Conservation (phyloP, 2,113 vertebrate species). For the Haliaeetus leucogaster region DNA sequence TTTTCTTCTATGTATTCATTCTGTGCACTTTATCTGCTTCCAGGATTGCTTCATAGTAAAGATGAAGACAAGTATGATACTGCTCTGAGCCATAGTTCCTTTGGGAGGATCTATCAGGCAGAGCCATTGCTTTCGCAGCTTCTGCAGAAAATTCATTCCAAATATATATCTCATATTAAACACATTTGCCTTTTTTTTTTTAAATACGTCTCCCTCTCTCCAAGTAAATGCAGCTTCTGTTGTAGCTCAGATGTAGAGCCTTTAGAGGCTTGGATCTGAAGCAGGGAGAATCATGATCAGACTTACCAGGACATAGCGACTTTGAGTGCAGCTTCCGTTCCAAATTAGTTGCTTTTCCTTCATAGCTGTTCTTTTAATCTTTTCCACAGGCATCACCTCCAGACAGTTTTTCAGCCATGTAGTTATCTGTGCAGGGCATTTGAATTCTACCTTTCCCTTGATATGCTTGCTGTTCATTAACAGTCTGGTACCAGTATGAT, state of each 20-base stretch:
- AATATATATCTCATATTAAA: neutral
- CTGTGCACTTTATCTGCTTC: neutral
- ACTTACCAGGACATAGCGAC: neutral
- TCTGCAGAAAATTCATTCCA: neutral
- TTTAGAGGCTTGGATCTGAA: neutral
- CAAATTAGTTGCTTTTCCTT: neutral
- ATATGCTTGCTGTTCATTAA: neutral
- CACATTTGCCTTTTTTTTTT: neutral
- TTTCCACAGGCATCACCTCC: neutral
- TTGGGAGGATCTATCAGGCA: conserved; percentile 7
- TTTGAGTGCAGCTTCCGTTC: neutral
- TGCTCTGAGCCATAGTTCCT: neutral
- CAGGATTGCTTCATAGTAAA: neutral
- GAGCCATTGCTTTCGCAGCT: conserved; percentile 1
- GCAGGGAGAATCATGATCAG: neutral
- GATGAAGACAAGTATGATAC: neutral
- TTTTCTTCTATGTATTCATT: neutral
- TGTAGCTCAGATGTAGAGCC: neutral
- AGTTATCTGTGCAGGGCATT: neutral
- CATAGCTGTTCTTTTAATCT: neutral
- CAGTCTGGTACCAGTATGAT: neutral
- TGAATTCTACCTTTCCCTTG: neutral
- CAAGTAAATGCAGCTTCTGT: neutral
- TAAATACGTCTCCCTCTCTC: neutral
- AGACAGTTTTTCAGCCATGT: neutral